Evolutionary conservation across 2,797 vertebrate species (phyloP), one percentile per base, ranked within the genome.

Genomic region (Ibycter americanus): DNA sequence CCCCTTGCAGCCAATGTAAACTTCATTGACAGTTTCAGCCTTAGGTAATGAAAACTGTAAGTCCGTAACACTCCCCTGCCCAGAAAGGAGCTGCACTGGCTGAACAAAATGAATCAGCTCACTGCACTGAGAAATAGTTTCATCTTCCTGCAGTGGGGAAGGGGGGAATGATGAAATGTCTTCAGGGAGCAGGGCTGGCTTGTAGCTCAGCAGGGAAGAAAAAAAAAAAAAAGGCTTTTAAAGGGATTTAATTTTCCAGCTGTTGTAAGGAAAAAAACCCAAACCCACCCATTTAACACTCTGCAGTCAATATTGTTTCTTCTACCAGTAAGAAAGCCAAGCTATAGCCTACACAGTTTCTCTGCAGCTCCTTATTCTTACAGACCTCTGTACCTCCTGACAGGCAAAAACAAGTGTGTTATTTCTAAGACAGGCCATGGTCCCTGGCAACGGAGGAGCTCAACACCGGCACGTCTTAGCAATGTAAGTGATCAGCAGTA

Each of bases 111-210:
- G 89, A 95, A 93, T 87, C 86, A 6, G 93, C 83, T 96, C 96
- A 92, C 59, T 96, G 94, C 94, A 63, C 90, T 96, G 95, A 94
- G 89, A 96, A 97, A 96, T 95, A 93, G 95, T 95, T 95, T 96
- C 96, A 89, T 96, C 90, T 91, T 95, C 81, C 83, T 94, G 90
- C 77, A 86, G 80, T 80, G 76, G 73, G 23, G 29, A 87, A 70
- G 55, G 21, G 55, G 27, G 19, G 8, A 40, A 79, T 42, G 67
- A 77, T 36, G 40, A 90, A 87, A 63, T 87, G 67, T 59, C 82
- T 95, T 73, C 62, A 87, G 89, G 84, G 61, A 91, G n/a, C 76
- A 81, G 59, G 23, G 40, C 51, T 78, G 54, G 26, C 58, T 95
- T 80, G 52, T 84, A 89, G 51, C 31, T 85, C 74, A 67, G 59